Evolutionary conservation across 2,888 invertebrate species (phyloP).

Genomic region (Euphydryas editha): DNA sequence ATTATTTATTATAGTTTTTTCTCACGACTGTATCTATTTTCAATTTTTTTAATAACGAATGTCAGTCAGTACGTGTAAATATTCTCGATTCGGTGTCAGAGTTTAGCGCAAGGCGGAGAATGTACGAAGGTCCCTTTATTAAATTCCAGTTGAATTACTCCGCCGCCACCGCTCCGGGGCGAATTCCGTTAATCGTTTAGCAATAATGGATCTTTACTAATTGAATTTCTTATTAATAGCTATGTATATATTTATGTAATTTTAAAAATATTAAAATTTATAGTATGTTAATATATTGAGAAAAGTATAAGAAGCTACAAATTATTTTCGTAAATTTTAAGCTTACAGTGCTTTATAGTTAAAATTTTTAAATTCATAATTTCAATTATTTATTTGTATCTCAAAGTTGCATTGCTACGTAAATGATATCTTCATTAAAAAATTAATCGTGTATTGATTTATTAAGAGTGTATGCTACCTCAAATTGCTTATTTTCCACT

Average conservation of each 20-base stretch:
- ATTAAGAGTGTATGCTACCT: too few species aligned
- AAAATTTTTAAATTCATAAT: too few species aligned
- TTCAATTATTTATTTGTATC: too few species aligned
- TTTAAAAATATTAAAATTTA: not conserved
- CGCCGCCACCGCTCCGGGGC: constrained; percentile 32
- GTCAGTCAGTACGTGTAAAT: constrained; percentile 35
- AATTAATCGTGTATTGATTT: too few species aligned
- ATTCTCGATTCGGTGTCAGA: constrained; percentile 51
- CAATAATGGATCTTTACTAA: constrained; percentile 35
- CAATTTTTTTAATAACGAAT: constrained; percentile 34
- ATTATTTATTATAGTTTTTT: not conserved
- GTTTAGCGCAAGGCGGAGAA: constrained; percentile 51
- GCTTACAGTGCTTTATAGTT: too few species aligned
- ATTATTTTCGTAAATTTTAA: too few species aligned
- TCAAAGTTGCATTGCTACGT: not conserved
- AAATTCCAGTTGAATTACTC: constrained; percentile 64
- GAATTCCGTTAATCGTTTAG: constrained; percentile 40
- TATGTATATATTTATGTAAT: not conserved
- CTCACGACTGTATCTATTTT: constrained; percentile 26
- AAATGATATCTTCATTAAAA: too few species aligned
- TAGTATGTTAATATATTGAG: too few species aligned
- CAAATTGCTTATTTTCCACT: too few species aligned
- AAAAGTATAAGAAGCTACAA: too few species aligned
- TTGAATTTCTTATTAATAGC: constrained; percentile 10
- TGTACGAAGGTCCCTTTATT: constrained; percentile 56